Conservation (phyloP, 2,888 invertebrate genomes). For the Nomada goodeniana region DNA sequence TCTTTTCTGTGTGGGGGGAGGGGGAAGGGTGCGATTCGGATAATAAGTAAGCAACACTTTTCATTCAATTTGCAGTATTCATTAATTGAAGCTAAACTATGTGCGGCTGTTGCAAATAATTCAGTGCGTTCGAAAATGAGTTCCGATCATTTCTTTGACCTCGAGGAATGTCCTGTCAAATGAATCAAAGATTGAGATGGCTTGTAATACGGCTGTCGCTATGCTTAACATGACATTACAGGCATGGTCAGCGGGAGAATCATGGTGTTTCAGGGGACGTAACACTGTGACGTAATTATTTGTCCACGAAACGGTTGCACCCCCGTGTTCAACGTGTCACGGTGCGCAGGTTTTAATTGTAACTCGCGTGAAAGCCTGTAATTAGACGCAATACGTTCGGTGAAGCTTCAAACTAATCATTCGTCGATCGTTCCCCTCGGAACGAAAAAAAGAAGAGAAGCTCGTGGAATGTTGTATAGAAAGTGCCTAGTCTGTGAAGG, state of each 20-base stretch:
- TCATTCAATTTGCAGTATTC: too few species aligned
- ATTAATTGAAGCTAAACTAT: too few species aligned
- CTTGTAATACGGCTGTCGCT: not conserved
- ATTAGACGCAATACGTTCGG: slow-evolving; percentile 17
- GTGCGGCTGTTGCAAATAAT: too few species aligned
- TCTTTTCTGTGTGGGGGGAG: not conserved
- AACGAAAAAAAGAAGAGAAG: not conserved
- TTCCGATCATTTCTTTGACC: too few species aligned
- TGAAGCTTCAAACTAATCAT: slow-evolving; percentile 1
- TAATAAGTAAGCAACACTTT: not conserved
- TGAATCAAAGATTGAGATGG: not conserved
- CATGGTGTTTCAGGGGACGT: not conserved
- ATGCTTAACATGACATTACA: not conserved
- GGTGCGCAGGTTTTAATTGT: slow-evolving; percentile 13
- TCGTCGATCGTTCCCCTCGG: not conserved
- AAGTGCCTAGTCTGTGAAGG: not conserved
- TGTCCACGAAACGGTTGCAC: slow-evolving; percentile 25
- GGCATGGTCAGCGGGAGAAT: not conserved
- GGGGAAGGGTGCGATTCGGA: not conserved
- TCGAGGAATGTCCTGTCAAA: not conserved
- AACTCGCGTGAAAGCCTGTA: not conserved
- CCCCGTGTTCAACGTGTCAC: slow-evolving; percentile 1
- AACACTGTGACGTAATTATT: slow-evolving; percentile 13
- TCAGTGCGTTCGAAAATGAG: too few species aligned
- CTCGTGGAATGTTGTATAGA: not conserved